A percentile compares a stretch with the other conserved stretches of the same genome.
These are phyloP conservation scores for Hetaerina titia DNA, from an alignment of 2,888 invertebrate genomes.

Conservation along the genomic window DNA sequence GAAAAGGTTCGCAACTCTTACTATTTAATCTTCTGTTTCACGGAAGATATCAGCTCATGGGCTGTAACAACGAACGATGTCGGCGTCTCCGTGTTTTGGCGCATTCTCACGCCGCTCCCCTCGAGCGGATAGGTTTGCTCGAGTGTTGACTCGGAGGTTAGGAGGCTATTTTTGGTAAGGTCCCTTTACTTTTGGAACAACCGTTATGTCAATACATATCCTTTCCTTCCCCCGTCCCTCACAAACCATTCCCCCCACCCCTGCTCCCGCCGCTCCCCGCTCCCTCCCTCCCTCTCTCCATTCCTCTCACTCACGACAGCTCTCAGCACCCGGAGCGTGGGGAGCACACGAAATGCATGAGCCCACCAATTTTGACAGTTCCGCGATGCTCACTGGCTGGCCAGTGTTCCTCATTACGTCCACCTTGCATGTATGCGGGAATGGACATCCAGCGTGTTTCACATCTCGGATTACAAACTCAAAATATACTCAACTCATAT, in stretches of 20 bases:
- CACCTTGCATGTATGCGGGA: too few relatives aligned
- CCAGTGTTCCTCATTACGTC: too few relatives aligned
- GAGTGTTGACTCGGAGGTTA: conserved; percentile 4
- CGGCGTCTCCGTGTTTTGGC: neutral
- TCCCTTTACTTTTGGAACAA: conserved; percentile 32
- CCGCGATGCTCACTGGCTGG: too few relatives aligned
- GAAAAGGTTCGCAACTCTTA: neutral
- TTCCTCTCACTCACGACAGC: neutral
- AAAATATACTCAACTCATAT: too few relatives aligned
- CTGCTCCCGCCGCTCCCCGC: neutral
- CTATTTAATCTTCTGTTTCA: neutral
- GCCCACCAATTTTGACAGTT: too few relatives aligned
- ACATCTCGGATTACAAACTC: too few relatives aligned
- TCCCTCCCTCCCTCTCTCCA: neutral
- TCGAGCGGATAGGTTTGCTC: neutral
- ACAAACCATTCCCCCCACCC: neutral
- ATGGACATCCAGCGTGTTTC: too few relatives aligned
- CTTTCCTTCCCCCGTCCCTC: neutral
- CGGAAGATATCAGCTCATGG: neutral
- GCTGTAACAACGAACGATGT: neutral
- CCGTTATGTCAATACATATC: conserved; percentile 32
- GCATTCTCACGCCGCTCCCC: neutral
- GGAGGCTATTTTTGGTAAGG: conserved; percentile 34
- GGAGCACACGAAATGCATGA: too few relatives aligned
- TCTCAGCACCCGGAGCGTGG: neutral